Evolutionary conservation across 2,888 invertebrate genomes (phyloP).

Genomic region (Acleris literana): DNA sequence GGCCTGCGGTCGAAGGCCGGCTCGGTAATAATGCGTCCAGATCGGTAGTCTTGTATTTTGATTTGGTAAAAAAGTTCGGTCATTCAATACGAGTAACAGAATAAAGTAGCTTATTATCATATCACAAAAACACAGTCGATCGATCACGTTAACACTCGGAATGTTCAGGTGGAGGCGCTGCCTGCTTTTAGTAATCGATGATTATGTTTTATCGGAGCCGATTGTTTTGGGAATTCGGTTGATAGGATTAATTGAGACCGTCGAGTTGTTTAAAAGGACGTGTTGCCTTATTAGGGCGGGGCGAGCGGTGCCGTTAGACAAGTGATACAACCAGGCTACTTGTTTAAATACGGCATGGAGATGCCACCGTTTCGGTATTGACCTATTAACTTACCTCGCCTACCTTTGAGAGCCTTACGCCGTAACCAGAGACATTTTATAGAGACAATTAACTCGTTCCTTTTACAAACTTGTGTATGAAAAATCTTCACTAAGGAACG

Average conservation of each 20-base stretch:
- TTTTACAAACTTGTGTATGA: too few species aligned
- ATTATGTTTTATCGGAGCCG: constrained; percentile 30
- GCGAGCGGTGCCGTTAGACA: too few species aligned
- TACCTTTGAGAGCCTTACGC: too few species aligned
- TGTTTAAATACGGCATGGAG: too few species aligned
- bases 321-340: too few species aligned
- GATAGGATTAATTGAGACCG: constrained; percentile 15
- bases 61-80: constrained; percentile 33
- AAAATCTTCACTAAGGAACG: too few species aligned
- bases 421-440: too few species aligned
- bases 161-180: constrained; percentile 27
- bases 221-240: constrained; percentile 12
- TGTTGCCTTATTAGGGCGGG: background rate
- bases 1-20: constrained; percentile 48
- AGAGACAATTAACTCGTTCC: too few species aligned
- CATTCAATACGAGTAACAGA: constrained; percentile 39
- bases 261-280: background rate
- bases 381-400: too few species aligned
- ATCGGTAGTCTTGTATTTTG: constrained; percentile 38
- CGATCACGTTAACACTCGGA: constrained; percentile 37
- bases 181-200: constrained; percentile 35
- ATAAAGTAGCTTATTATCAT: constrained; percentile 46
- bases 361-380: too few species aligned
- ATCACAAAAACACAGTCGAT: constrained; percentile 33
- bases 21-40: constrained; percentile 23